These are phyloP conservation scores for Pantherophis vulpinus DNA, from an alignment of 2,797 vertebrate genomes.

Conservation along the genomic window DNA sequence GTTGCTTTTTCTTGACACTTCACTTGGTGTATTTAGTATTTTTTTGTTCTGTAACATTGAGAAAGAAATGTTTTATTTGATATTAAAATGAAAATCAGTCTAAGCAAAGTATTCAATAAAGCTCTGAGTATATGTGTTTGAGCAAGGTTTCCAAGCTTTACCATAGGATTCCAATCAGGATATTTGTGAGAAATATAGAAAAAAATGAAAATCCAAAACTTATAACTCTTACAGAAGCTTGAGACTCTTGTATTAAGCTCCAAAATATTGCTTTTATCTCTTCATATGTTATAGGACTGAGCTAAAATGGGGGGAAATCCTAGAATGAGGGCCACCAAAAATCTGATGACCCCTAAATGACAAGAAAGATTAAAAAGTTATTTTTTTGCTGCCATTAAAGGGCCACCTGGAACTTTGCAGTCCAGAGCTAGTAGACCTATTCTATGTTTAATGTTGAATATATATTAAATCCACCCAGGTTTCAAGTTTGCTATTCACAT, in stretches of 20 bases:
- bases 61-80: neutral
- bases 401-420: neutral
- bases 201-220: neutral
- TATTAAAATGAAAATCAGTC: neutral
- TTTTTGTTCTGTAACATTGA: neutral
- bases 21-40: neutral
- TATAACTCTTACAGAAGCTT: neutral
- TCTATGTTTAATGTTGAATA: neutral
- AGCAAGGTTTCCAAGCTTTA: neutral
- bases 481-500: neutral
- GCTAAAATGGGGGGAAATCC: neutral
- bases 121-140: neutral
- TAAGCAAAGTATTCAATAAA: neutral
- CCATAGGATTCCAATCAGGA: neutral
- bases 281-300: neutral
- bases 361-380: neutral
- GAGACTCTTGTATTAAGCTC: neutral
- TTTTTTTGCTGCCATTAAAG: neutral
- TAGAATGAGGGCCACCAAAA: neutral
- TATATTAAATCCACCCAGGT: neutral
- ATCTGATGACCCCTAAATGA: neutral
- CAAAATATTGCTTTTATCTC: neutral
- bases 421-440: neutral
- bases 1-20: neutral
- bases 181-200: neutral